These are phyloP conservation scores for Nomada ruficornis DNA, from an alignment of 2,888 invertebrate species.

Conservation along the genomic window DNA sequence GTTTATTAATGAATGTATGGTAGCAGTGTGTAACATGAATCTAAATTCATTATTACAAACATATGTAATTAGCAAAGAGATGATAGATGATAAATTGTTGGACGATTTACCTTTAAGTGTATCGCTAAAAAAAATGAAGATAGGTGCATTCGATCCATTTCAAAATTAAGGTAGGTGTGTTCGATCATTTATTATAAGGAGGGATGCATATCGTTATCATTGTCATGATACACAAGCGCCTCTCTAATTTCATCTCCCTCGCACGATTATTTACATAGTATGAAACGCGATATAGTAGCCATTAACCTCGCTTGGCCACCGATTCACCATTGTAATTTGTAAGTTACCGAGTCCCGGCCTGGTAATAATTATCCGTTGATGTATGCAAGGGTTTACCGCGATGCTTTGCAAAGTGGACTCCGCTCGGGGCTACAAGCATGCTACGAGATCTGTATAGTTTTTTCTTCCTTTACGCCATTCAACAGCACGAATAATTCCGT, in stretches of 20 bases:
- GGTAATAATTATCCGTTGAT: conserved; percentile 50
- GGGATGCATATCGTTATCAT: conserved; percentile 15
- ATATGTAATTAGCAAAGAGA: too few species aligned
- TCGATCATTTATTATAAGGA: neutral
- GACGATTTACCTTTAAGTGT: too few species aligned
- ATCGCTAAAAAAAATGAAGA: too few species aligned
- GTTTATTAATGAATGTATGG: too few species aligned
- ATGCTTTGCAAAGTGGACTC: conserved; percentile 11
- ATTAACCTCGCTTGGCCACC: conserved; percentile 34
- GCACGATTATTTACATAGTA: conserved; percentile 63
- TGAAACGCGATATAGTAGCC: conserved; percentile 44
- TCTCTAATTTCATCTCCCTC: conserved; percentile 35
- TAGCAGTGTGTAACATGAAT: too few species aligned
- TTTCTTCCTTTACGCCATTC: neutral
- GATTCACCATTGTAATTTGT: conserved; percentile 49
- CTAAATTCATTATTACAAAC: too few species aligned
- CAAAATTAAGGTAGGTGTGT: too few species aligned
- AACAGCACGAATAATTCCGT: neutral
- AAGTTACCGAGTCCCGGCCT: conserved; percentile 35
- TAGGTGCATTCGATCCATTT: too few species aligned
- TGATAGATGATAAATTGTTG: too few species aligned
- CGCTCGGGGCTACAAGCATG: neutral
- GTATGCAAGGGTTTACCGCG: conserved; percentile 11
- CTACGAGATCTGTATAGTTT: neutral
- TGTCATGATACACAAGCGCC: neutral